A percentile compares a stretch with the other conserved stretches of the same genome.
Evolutionary conservation across 2,113 vertebrate genomes (phyloP).

Genomic region (Tychaedon coryphoeus): DNA sequence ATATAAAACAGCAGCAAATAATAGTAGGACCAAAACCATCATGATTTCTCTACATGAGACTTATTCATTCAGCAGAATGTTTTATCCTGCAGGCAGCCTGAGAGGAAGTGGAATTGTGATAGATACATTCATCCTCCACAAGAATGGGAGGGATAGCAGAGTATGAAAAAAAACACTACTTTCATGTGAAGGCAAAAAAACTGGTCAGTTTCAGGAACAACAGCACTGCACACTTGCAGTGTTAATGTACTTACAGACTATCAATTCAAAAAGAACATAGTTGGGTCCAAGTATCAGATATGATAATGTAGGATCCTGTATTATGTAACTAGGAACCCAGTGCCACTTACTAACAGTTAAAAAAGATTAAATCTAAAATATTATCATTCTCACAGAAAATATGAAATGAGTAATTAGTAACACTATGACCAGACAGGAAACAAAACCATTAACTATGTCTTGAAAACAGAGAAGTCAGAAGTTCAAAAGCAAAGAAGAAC

Average conservation of each 20-base stretch:
- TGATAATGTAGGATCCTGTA: neutral
- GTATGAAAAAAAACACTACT: neutral
- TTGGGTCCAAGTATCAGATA: neutral
- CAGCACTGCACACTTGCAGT: neutral
- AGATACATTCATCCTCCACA: neutral
- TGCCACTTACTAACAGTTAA: neutral
- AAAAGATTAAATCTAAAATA: neutral
- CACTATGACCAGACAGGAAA: neutral
- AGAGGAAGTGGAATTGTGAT: neutral
- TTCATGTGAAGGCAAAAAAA: neutral
- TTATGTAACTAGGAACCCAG: neutral
- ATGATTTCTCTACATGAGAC: neutral
- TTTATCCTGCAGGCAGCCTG: neutral
- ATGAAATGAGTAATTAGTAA: neutral
- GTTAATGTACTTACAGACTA: neutral
- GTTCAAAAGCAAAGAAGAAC: neutral
- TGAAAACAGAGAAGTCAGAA: neutral
- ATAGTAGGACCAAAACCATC: neutral
- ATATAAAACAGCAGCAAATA: neutral
- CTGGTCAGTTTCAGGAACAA: neutral
- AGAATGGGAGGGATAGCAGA: accelerated
- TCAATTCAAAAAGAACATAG: neutral
- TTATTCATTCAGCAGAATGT: neutral
- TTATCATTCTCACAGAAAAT: neutral
- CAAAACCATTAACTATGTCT: neutral